phyloP scores from a whole-genome alignment of 2,797 vertebrate species.

The Sylvilagus floridanus region DNA sequence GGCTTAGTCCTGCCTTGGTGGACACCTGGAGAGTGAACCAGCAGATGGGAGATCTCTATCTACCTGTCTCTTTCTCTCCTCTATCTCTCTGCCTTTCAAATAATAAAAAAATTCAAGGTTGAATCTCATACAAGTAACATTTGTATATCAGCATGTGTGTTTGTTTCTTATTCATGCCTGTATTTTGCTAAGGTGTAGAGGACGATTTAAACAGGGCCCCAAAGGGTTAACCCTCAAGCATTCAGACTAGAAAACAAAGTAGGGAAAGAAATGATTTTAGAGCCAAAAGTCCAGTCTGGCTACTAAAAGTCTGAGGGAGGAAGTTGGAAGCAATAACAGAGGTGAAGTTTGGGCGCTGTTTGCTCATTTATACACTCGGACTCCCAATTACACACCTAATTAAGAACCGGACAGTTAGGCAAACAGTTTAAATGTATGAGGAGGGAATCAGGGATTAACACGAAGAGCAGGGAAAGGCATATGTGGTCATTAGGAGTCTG shows the following conservation, averaged over 20 bases:
- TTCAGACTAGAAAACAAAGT: conserved; percentile 1
- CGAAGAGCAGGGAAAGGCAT: background rate
- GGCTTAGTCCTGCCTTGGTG: too few species aligned
- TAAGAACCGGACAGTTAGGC: conserved; percentile 63
- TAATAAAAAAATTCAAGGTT: background rate
- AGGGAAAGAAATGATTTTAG: background rate
- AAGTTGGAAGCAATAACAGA: conserved; percentile 22
- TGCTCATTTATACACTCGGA: background rate
- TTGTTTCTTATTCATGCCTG: background rate
- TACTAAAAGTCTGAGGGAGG: conserved; percentile 11
- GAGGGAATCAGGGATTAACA: conserved; percentile 9
- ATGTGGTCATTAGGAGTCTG: background rate
- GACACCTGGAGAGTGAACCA: too few species aligned
- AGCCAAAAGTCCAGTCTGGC: background rate
- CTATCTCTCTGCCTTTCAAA: too few species aligned
- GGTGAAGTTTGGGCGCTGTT: conserved; percentile 22
- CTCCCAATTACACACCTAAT: conserved; percentile 65
- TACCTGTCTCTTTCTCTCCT: too few species aligned
- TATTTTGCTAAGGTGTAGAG: background rate
- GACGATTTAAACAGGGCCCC: background rate
- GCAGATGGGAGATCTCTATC: too few species aligned
- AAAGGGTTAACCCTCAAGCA: background rate
- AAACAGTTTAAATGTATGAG: conserved; percentile 43
- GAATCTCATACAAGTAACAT: background rate
- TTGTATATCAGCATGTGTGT: too few species aligned